phyloP scores from a whole-genome alignment of 2,888 invertebrate genomes.

The Dendrolimus pini region DNA sequence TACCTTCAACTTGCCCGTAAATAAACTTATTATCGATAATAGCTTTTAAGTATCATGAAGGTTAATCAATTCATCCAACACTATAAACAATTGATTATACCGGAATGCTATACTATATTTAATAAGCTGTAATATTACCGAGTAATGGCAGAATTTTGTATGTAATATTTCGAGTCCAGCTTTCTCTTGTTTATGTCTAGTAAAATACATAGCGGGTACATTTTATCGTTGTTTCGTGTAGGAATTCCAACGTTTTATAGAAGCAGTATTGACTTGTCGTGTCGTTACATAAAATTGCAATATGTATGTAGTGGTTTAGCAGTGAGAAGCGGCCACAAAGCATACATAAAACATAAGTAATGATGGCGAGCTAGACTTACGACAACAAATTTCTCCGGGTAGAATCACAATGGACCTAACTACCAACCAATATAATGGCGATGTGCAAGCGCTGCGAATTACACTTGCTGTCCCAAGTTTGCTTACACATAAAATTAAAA shows the following conservation, averaged over 20 bases:
- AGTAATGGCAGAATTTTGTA: neutral
- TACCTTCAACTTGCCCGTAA: conserved; percentile 29
- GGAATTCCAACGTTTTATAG: neutral
- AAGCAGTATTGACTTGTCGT: neutral
- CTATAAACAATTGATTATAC: neutral
- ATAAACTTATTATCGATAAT: neutral
- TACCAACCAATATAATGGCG: conserved; percentile 19
- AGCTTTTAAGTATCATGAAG: too few relatives aligned
- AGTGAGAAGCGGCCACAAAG: conserved; percentile 28
- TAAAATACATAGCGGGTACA: neutral
- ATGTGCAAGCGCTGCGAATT: too few relatives aligned
- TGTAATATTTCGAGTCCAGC: neutral
- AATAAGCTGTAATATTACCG: too few relatives aligned
- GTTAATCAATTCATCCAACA: neutral
- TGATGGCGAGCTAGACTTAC: conserved; percentile 29
- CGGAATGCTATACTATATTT: too few relatives aligned
- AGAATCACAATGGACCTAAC: conserved; percentile 45
- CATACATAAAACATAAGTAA: conserved; percentile 53
- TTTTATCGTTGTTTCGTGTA: neutral
- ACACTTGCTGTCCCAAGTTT: too few relatives aligned
- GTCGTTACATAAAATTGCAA: conserved; percentile 23
- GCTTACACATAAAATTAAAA: too few relatives aligned
- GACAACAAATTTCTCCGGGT: conserved; percentile 55
- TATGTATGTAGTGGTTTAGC: conserved; percentile 20
- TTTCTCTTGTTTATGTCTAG: neutral